Base-by-base conservation (phyloP, 2,888 invertebrate genomes). In the Drosophila mettleri region DNA sequence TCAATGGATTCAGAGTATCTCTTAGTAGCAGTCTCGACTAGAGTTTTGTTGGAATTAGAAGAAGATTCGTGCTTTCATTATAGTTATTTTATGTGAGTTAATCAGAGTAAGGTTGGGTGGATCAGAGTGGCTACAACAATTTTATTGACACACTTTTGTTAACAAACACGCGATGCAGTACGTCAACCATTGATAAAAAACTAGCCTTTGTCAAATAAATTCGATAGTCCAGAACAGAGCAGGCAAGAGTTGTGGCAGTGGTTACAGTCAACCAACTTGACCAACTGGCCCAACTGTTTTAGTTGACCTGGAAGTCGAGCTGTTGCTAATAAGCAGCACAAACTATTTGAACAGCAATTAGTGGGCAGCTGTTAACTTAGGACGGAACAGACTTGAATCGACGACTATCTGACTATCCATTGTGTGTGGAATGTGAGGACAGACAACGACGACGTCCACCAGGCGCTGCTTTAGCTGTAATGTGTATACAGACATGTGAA, bases 291-390 rank as follows among this genome's bases (percentile, higher is more conserved):
- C 78, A 78, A 66, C 67, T 73, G 78, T 71, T 71, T 53, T 29
- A 52, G 33, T 45, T 65, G 79, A 64, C 57, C 54, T 58, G 63
- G 60, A 53, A 24, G 69, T 41, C 59, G 59, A 43, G 65, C 14
- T 65, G 70, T 54, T 69, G 73, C 58, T 74, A 82, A 78, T 61
- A 59, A 78, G 52, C 59, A 53, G 66, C 14, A 51, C 59, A 65
- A 84, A 80, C 78, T 71, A 68, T 88, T 88, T 85, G 87, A 52
- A 63, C 75, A 52, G 27, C 78, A 86, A 88, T 85, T 85, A 85
- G 75, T 72, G 61, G 27, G 45, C 41, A 66, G 69, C 64, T 76
- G 89, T 68, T 88, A 85, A 88, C 86, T 86, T 78, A 84, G 89
- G 87, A 83, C 81, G 86, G 85, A 60, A 27, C 70, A 67, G 71